Evolutionary conservation across 2,113 vertebrate genomes (phyloP).

Genomic region (Xiphophorus maculatus): DNA sequence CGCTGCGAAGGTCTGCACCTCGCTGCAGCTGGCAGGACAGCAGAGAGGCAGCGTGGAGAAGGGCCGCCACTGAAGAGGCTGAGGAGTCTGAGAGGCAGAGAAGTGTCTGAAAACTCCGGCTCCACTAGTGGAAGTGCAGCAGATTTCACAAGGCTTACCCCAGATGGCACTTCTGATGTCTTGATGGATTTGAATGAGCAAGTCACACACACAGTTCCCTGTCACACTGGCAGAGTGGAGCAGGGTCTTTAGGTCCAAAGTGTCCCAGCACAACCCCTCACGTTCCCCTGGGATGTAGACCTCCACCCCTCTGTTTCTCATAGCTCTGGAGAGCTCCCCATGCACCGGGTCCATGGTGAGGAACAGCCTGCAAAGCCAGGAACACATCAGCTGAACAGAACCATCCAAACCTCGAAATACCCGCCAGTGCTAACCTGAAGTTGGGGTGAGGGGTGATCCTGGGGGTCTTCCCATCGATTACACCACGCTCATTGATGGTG

Average conservation of each 20-base stretch:
- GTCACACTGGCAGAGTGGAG: constrained; percentile 88
- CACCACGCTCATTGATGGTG: constrained; percentile 92
- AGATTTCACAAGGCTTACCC: constrained; percentile 77
- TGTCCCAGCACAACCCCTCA: constrained; percentile 80
- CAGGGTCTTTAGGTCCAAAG: constrained; percentile 87
- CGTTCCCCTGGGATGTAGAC: constrained; percentile 89
- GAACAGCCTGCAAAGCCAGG: constrained; percentile 83
- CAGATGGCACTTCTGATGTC: constrained; percentile 82
- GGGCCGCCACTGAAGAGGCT: constrained; percentile 82
- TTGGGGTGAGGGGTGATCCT: constrained; percentile 90
- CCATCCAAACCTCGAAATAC: neutral
- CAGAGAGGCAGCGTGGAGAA: constrained; percentile 86
- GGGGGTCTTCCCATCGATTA: constrained; percentile 89
- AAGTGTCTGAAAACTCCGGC: neutral
- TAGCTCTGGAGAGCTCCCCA: constrained; percentile 96
- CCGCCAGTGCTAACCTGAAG: constrained; percentile 85
- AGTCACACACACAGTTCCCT: constrained; percentile 87
- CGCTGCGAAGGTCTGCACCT: constrained; percentile 85
- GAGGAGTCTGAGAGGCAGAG: constrained; percentile 82
- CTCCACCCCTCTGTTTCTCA: constrained; percentile 97
- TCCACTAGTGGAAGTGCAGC: neutral
- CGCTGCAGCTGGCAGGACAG: constrained; percentile 88
- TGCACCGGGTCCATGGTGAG: constrained; percentile 95
- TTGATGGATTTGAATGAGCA: constrained; percentile 86
- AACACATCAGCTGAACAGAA: constrained; percentile 7